Base-by-base conservation (phyloP, 2,113 vertebrate species). In the Origma solitaria region DNA sequence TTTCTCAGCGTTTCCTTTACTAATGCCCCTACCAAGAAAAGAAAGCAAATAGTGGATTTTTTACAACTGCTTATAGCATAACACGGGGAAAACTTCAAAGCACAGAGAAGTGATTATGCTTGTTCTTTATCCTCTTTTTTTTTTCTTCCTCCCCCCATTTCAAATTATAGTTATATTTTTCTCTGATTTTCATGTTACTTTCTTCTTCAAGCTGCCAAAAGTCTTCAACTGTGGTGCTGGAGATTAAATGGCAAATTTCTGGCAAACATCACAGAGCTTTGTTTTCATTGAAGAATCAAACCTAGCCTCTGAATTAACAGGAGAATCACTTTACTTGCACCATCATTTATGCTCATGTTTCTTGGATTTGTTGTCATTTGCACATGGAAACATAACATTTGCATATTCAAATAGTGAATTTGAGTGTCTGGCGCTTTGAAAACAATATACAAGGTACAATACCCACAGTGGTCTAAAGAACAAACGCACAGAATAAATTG, bases 201-300 rank as follows among this genome's bases (percentile, higher is more conserved):
- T 72, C 30, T 89, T 76, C 84, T 83, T 95, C 45, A 72, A 37
- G 21, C 90, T 88, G 89, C 57, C 70, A 87, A 37, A 88, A 64
- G 14, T 75, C 69, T 93, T 94, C 61, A 64, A 4, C 51, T 51
- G 10, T 80, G 47, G 37, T 56, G 25, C 44, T 85, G 58, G 70
- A 85, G 58, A 76, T 85, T 44, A 76, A 95, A 92, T 82, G 62
- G 77, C 65, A 82, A 87, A 86, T 91, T 95, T 94, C 89, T 95
- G 83, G 69, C 81, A 68, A 78, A 53, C 49, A 28, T 72, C 53
- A 65, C 40, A 60, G 23, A 65, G 61, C 57, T 76, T 89, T 75
- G 40, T 91, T 85, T 91, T 76, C 89, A 82, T 18, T 71, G 45
- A 84, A 92, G 81, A 87, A 56, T 87, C 45, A 90, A 82, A 90